Evolutionary conservation across 2,888 invertebrate species (phyloP).

Genomic region (Prosapia bicincta): DNA sequence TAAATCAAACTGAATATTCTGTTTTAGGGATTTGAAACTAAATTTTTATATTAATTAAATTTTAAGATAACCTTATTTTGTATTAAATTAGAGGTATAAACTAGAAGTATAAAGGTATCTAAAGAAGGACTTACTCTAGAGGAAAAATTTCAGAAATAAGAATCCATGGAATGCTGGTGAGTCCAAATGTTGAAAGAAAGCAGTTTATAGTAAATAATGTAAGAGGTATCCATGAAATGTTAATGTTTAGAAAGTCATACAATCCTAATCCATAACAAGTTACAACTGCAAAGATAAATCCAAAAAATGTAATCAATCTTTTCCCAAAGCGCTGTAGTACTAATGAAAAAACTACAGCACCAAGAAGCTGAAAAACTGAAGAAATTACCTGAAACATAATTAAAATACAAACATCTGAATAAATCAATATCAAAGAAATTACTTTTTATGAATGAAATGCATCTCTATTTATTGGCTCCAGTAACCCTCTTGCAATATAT

Average conservation of each 20-base stretch:
- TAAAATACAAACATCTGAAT: no score
- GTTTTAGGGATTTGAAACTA: no score
- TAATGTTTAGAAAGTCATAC: not conserved
- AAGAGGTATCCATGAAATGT: conserved; percentile 38
- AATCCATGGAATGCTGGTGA: conserved; percentile 36
- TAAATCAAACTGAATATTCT: no score
- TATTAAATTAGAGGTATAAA: no score
- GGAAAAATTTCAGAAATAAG: conserved; percentile 13
- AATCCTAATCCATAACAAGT: not conserved
- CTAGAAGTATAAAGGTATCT: no score
- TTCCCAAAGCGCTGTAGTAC: not conserved
- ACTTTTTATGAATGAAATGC: no score
- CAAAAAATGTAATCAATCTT: not conserved
- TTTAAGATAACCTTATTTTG: no score
- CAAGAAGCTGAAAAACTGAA: not conserved
- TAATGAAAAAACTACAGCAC: not conserved
- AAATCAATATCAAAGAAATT: no score
- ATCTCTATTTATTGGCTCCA: no score
- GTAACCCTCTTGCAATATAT: no score
- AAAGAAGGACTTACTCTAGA: conserved; percentile 9
- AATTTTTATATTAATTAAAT: no score
- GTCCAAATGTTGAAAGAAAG: conserved; percentile 49
- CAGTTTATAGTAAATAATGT: conserved; percentile 52
- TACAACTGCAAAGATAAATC: not conserved
- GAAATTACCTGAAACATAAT: not conserved